Percentiles rank a stretch among this genome's conserved stretches.
These are phyloP conservation scores for Ellobium chinense DNA, from an alignment of 2,888 invertebrate species.

Conservation along the genomic window DNA sequence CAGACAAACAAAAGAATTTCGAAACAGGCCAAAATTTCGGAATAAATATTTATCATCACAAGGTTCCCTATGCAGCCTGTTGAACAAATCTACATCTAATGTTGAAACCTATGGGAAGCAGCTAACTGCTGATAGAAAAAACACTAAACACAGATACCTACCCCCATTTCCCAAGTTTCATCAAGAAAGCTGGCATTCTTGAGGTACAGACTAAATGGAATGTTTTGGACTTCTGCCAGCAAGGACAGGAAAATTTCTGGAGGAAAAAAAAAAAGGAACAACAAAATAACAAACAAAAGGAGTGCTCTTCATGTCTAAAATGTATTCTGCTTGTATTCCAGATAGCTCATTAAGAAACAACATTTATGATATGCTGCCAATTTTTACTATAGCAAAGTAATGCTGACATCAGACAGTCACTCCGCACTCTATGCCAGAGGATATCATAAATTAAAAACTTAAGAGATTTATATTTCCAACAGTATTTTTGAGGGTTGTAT, in stretches of 20 bases:
- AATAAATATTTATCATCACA: too few relatives aligned
- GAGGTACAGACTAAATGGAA: constrained; percentile 72
- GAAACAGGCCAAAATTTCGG: too few relatives aligned
- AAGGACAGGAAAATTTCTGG: constrained; percentile 76
- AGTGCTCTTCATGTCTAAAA: background rate
- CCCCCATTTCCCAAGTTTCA: constrained; percentile 83
- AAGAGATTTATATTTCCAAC: background rate
- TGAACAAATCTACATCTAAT: too few relatives aligned
- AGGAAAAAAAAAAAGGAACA: constrained; percentile 41
- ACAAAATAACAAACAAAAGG: background rate
- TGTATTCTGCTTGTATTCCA: background rate
- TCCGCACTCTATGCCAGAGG: too few relatives aligned
- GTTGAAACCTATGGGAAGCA: too few relatives aligned
- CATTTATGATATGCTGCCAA: too few relatives aligned
- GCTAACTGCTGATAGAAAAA: too few relatives aligned
- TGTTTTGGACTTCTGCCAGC: constrained; percentile 72
- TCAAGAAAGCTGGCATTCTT: constrained; percentile 84
- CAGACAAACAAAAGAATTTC: too few relatives aligned
- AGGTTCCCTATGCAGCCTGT: too few relatives aligned
- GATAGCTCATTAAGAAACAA: background rate
- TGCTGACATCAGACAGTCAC: too few relatives aligned
- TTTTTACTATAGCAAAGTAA: too few relatives aligned
- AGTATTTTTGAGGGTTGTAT: background rate
- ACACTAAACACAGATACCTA: too few relatives aligned
- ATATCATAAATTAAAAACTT: background rate